Percentiles rank a stretch among this genome's conserved stretches.
phyloP scores from a whole-genome alignment of 2,888 invertebrate species.

The Monoplex corrugatus region DNA sequence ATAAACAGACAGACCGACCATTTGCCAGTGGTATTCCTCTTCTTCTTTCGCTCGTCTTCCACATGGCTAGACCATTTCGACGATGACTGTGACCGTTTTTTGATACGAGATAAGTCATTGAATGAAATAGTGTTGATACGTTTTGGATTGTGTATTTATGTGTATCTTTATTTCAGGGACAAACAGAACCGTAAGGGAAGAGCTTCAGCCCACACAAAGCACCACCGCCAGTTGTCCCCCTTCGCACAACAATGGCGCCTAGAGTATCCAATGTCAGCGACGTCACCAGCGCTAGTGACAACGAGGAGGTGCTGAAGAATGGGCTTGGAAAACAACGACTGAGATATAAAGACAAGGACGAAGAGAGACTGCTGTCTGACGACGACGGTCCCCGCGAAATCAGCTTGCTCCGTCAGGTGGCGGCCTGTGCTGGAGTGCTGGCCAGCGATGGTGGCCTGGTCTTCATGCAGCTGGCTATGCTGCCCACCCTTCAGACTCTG shows the following conservation, averaged over 20 bases:
- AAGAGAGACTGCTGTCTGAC: background rate
- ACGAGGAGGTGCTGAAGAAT: background rate
- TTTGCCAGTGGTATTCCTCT: too few species aligned
- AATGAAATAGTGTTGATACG: too few species aligned
- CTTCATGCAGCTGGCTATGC: slow-evolving; percentile 43
- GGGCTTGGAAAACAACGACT: background rate
- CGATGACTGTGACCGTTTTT: too few species aligned
- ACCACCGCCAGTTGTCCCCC: too few species aligned
- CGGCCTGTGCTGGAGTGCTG: background rate
- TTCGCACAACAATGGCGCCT: slow-evolving; percentile 8
- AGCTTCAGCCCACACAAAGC: too few species aligned
- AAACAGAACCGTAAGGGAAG: too few species aligned
- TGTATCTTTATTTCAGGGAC: too few species aligned
- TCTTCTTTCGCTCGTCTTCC: too few species aligned
- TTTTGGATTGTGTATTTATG: too few species aligned
- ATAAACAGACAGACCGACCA: too few species aligned
- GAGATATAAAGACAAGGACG: background rate
- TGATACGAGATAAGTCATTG: too few species aligned
- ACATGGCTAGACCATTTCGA: too few species aligned
- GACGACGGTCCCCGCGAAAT: background rate
- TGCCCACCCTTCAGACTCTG: slow-evolving; percentile 36
- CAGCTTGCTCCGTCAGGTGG: slow-evolving; percentile 13
- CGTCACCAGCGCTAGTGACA: background rate
- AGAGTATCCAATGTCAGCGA: background rate
- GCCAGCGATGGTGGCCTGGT: slow-evolving; percentile 34